These are phyloP conservation scores for Papio anubis DNA, from an alignment of 2,113 vertebrate species.

Conservation along the genomic window DNA sequence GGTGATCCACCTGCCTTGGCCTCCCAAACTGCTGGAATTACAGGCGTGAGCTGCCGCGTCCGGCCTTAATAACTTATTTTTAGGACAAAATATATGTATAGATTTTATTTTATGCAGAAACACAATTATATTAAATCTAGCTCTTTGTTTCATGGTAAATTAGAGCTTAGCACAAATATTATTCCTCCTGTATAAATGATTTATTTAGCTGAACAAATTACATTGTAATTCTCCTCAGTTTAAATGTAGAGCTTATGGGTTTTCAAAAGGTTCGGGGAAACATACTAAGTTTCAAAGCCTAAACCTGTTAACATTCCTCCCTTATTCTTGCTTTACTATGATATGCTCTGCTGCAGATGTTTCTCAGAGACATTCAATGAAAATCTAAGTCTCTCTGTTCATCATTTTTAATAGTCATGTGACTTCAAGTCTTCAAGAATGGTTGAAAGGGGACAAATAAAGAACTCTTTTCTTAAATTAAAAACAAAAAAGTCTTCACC, in stretches of 20 bases:
- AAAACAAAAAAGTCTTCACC: not conserved
- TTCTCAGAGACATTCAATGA: not conserved
- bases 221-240: not conserved
- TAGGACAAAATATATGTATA: not conserved
- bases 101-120: not conserved
- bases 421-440: not conserved
- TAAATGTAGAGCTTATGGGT: not conserved
- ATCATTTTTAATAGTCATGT: not conserved
- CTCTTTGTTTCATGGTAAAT: not conserved
- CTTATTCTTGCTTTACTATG: not conserved
- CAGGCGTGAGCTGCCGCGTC: too few species aligned
- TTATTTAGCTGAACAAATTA: not conserved
- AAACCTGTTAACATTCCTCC: not conserved
- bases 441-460: not conserved
- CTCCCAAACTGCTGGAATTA: too few species aligned
- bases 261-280: not conserved
- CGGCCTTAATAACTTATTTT: not conserved
- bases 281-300: not conserved
- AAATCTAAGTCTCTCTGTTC: not conserved
- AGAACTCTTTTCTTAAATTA: constrained; percentile 2
- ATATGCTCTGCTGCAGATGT: not conserved
- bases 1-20: too few species aligned
- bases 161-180: not conserved
- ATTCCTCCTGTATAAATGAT: not conserved
- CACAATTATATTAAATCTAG: not conserved